Percentiles rank a stretch among this genome's conserved stretches.
These are phyloP conservation scores for Cepphus grylle DNA, from an alignment of 2,113 vertebrate species.

Conservation along the genomic window DNA sequence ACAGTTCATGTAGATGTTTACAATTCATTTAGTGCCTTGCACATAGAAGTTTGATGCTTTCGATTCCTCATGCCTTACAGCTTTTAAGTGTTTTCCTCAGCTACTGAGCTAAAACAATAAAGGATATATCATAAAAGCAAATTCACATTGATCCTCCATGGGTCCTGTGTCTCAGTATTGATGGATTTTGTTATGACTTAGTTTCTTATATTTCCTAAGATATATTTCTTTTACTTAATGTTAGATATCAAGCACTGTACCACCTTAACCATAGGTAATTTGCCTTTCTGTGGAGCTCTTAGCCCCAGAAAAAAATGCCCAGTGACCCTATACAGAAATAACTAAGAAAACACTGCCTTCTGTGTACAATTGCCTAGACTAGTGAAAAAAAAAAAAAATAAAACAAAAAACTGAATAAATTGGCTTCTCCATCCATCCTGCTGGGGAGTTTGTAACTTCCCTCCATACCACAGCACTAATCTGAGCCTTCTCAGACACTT, in stretches of 20 bases:
- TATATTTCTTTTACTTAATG: not conserved
- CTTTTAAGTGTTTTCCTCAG: not conserved
- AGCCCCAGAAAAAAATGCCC: not conserved
- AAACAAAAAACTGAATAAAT: not conserved
- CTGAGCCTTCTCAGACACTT: not conserved
- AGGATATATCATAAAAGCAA: not conserved
- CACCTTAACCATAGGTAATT: not conserved
- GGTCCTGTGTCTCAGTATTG: not conserved
- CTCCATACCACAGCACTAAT: not conserved
- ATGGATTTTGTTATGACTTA: not conserved
- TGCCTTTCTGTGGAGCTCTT: not conserved
- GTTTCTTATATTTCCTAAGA: not conserved
- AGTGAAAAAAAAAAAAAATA: not conserved
- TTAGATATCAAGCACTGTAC: not conserved
- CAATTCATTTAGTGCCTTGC: not conserved
- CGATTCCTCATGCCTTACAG: not conserved
- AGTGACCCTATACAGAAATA: not conserved
- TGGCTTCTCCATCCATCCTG: not conserved
- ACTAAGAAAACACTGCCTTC: not conserved
- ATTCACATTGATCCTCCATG: not conserved
- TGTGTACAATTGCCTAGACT: not conserved
- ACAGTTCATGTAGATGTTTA: not conserved
- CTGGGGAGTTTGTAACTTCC: not conserved
- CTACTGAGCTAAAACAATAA: not conserved
- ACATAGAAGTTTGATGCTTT: not conserved